A percentile compares a stretch with the other conserved stretches of the same genome.
phyloP scores from a whole-genome alignment of 2,888 invertebrate species.

The Morpho helenor region DNA sequence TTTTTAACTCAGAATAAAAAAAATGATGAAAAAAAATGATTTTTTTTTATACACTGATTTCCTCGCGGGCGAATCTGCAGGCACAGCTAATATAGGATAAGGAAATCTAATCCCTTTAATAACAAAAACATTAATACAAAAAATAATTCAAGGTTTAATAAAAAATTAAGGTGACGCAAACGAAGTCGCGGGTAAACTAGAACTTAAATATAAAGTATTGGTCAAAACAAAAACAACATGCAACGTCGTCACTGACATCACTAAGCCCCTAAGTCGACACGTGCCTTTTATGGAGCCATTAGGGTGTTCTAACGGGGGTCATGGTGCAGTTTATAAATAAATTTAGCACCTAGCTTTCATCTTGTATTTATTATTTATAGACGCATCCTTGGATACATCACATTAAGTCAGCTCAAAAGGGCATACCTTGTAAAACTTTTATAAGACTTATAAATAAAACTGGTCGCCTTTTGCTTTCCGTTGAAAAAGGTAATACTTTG shows the following conservation, averaged over 20 bases:
- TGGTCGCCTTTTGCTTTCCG: no score
- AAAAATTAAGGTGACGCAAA: background rate
- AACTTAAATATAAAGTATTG: background rate
- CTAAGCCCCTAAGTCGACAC: constrained; percentile 27
- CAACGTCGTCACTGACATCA: background rate
- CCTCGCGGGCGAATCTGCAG: no score
- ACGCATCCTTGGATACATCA: background rate
- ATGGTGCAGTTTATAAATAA: constrained; percentile 8
- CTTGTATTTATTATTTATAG: background rate
- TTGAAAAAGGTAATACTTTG: no score
- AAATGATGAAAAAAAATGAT: no score
- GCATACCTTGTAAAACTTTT: no score
- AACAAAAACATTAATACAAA: background rate
- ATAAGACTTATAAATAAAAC: no score
- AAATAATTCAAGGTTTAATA: no score
- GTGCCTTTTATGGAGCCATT: constrained; percentile 23
- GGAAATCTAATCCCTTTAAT: no score
- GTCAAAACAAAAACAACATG: constrained; percentile 4
- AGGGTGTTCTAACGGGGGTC: constrained; percentile 1
- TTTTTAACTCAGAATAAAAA: no score
- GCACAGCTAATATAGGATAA: no score
- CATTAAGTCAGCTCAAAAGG: no score
- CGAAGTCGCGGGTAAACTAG: background rate
- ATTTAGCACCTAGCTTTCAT: background rate
- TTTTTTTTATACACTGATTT: no score